A percentile compares a stretch with the other conserved stretches of the same genome.
Conservation (phyloP, 2,888 invertebrate genomes). For the Agonopterix arenella region DNA sequence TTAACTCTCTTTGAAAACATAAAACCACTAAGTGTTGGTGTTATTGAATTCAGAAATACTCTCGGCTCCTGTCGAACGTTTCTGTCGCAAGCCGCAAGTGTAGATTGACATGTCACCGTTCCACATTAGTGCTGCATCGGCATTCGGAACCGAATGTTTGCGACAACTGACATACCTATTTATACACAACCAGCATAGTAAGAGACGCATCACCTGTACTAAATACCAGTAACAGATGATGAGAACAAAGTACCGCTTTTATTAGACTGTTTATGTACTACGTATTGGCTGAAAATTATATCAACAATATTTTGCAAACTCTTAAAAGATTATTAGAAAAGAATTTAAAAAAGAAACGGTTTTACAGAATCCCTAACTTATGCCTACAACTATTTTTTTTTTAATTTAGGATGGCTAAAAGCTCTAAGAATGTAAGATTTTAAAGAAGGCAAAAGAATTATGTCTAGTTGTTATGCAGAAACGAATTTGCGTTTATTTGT, state of each 20-base stretch:
- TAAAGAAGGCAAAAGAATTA: too few species aligned
- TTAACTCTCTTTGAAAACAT: too few species aligned
- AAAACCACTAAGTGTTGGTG: not conserved
- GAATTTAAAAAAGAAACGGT: too few species aligned
- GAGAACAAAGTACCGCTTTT: constrained; percentile 12
- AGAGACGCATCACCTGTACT: constrained; percentile 38
- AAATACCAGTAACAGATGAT: constrained; percentile 20
- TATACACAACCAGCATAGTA: constrained; percentile 41
- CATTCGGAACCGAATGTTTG: constrained; percentile 58
- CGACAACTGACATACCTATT: constrained; percentile 65
- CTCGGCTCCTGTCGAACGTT: not conserved
- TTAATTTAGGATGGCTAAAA: too few species aligned
- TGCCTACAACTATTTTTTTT: too few species aligned
- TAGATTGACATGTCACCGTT: constrained; percentile 55
- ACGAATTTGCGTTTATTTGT: too few species aligned
- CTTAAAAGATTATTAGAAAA: too few species aligned
- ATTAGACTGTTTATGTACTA: not conserved
- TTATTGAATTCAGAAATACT: constrained; percentile 3
- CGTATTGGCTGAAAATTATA: too few species aligned
- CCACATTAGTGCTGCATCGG: constrained; percentile 58
- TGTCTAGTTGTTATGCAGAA: too few species aligned
- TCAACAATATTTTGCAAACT: too few species aligned
- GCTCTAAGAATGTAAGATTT: too few species aligned
- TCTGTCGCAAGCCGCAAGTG: constrained; percentile 21
- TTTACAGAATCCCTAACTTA: too few species aligned